These are phyloP conservation scores for Anableps anableps DNA, from an alignment of 2,797 vertebrate species.

Conservation along the genomic window DNA sequence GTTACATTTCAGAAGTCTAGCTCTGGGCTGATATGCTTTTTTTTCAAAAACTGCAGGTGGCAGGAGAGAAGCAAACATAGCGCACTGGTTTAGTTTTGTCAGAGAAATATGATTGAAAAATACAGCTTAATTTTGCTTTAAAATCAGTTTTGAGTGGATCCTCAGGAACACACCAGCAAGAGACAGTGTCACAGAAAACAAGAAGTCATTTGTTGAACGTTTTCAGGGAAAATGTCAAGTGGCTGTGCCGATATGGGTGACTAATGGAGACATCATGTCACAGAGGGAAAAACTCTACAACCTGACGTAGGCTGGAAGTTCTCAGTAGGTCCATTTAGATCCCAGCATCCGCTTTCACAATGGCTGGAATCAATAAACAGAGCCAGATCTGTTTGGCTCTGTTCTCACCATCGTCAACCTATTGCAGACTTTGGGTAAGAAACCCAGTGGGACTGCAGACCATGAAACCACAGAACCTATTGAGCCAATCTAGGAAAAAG, in stretches of 20 bases:
- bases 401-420: slow-evolving; percentile 45
- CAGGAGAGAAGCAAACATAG: slow-evolving; percentile 5
- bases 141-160: slow-evolving; percentile 11
- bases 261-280: slow-evolving; percentile 65
- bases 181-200: slow-evolving; percentile 51
- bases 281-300: slow-evolving; percentile 31
- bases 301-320: slow-evolving; percentile 46
- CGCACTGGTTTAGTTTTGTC: not conserved
- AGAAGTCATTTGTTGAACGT: slow-evolving; percentile 53
- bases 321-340: slow-evolving; percentile 44
- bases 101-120: not conserved
- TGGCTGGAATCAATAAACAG: slow-evolving; percentile 29
- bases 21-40: slow-evolving; percentile 27
- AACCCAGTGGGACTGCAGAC: slow-evolving; percentile 34
- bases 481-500: slow-evolving; percentile 42
- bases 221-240: slow-evolving; percentile 70
- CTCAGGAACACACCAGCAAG: slow-evolving; percentile 12
- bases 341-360: slow-evolving; percentile 30
- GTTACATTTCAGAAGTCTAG: slow-evolving; percentile 63
- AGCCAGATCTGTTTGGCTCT: slow-evolving; percentile 22
- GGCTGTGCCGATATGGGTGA: slow-evolving; percentile 51
- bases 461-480: slow-evolving; percentile 44
- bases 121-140: not conserved
- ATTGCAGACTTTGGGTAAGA: slow-evolving; percentile 41
- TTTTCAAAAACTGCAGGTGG: slow-evolving; percentile 1